Percentiles rank a stretch among this genome's conserved stretches.
These are phyloP conservation scores for Lasioglossum zephyrum DNA, from an alignment of 2,888 invertebrate genomes.

Conservation along the genomic window DNA sequence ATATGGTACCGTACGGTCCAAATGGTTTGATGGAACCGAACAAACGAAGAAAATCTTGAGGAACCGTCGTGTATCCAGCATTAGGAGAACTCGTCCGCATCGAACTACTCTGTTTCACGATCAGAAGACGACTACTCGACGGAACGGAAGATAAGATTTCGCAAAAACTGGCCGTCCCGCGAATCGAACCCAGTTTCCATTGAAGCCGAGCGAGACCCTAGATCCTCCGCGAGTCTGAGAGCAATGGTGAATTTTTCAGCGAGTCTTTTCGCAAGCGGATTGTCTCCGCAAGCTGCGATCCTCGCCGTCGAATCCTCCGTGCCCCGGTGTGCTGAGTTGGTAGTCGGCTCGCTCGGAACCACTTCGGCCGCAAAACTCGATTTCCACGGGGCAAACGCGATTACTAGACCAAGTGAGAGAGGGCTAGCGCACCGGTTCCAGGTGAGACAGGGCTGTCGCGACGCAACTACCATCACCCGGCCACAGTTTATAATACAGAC, in stretches of 20 bases:
- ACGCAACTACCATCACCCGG: constrained; percentile 64
- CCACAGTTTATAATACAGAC: constrained; percentile 76
- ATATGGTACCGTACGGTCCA: neutral
- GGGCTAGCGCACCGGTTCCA: constrained; percentile 1
- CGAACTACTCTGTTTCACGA: neutral
- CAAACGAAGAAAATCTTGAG: neutral
- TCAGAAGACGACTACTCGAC: neutral
- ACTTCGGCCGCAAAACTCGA: constrained; percentile 37
- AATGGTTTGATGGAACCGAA: no score
- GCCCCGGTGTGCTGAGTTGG: neutral
- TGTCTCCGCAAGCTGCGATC: constrained; percentile 13
- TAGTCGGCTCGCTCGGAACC: constrained; percentile 16
- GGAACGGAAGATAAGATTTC: neutral
- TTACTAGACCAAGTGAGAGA: constrained; percentile 30
- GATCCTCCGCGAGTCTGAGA: neutral
- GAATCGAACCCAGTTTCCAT: constrained; percentile 6
- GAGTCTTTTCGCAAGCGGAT: constrained; percentile 6
- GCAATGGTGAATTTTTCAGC: neutral
- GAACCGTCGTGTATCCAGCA: neutral
- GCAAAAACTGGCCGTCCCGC: neutral
- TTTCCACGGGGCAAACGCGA: constrained; percentile 47
- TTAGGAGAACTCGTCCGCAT: neutral
- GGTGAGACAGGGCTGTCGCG: constrained; percentile 17
- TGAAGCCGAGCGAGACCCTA: neutral
- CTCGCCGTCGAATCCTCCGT: neutral